These are phyloP conservation scores for Tribolium castaneum DNA, from an alignment of 1,140 invertebrate species.

Conservation along the genomic window DNA sequence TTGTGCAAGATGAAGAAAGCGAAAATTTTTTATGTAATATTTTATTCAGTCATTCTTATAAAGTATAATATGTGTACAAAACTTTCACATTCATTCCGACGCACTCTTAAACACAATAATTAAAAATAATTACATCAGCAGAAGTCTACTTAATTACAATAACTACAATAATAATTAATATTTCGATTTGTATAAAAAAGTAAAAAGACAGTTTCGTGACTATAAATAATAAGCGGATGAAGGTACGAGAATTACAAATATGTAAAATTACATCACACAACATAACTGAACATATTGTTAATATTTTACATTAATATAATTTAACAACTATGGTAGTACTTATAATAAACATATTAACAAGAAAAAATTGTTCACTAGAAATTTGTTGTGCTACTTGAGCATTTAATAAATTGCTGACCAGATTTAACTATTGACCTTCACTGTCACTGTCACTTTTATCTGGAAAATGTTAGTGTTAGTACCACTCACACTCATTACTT, in stretches of 20 bases:
- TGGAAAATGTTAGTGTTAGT: conserved; percentile 67
- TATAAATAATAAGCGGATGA: conserved; percentile 31
- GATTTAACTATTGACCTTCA: conserved; percentile 75
- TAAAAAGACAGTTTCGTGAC: conserved; percentile 16
- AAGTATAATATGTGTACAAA: conserved; percentile 30
- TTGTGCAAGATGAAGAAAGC: not conserved
- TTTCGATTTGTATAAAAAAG: conserved; percentile 25
- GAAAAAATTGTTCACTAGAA: conserved; percentile 52
- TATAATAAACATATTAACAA: conserved; percentile 42
- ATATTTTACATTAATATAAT: conserved; percentile 42
- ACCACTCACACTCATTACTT: conserved; percentile 11
- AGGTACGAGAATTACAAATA: conserved; percentile 18
- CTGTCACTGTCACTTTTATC: conserved; percentile 94
- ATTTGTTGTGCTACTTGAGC: conserved; percentile 54
- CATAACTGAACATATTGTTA: conserved; percentile 30
- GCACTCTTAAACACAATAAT: conserved; percentile 20
- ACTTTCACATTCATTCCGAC: conserved; percentile 25
- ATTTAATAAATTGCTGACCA: conserved; percentile 53
- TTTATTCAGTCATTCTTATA: conserved; percentile 42
- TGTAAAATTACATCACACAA: conserved; percentile 27
- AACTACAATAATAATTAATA: conserved; percentile 26
- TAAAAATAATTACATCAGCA: conserved; percentile 37
- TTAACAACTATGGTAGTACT: conserved; percentile 48
- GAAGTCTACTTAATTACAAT: conserved; percentile 19
- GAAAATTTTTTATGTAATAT: conserved; percentile 9